Base-by-base conservation (phyloP, 2,888 invertebrate genomes). In the Poecilobothrus nobilitatus region DNA sequence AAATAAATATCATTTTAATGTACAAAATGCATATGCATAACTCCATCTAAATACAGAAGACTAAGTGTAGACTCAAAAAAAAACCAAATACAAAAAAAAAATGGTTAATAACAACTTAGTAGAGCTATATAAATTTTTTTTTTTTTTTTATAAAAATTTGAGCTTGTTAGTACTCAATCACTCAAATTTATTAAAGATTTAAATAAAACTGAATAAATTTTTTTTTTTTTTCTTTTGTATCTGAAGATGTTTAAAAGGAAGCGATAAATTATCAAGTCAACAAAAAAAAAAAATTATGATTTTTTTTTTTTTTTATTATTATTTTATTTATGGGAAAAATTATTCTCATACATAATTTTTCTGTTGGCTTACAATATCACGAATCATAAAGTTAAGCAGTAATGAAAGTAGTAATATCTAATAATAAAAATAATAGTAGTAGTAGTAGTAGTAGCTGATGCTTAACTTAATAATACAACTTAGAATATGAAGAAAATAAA, bases 121-220 rank as follows among this genome's bases (percentile, higher is more conserved):
- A 44, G 12, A 44, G 12, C 9, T 12, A 44, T 15, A 44, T 15
- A 44, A 34, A 34, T 7, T 34, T 7, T 34, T 34, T n/a, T n/a
- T n/a, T n/a, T n/a, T n/a, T n/a, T n/a, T n/a, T n/a, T n/a, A n/a
- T n/a, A n/a, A n/a, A n/a, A n/a, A n/a, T n/a, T n/a, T n/a, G n/a
- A n/a, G 53, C 53, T 53, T 53, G 53, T 53, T 53, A 53, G 53
- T 53, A 53, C 53, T 53, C 53, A 53, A 53, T 53, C 53, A 53
- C 53, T 53, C 53, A 53, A 18, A 53, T 53, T 53, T 53, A 53
- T 53, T 53, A 53, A 15, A 53, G 53, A 53, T 53, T 53, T 53
- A 53, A 53, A 53, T 53, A 53, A 53, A 53, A 53, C 18, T 53
- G 18, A 53, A 53, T 53, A 53, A 8, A 53, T 53, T 53, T 53